A percentile compares a stretch with the other conserved stretches of the same genome.
Evolutionary conservation across 2,113 vertebrate genomes (phyloP).

Genomic region (Pedionomus torquatus): DNA sequence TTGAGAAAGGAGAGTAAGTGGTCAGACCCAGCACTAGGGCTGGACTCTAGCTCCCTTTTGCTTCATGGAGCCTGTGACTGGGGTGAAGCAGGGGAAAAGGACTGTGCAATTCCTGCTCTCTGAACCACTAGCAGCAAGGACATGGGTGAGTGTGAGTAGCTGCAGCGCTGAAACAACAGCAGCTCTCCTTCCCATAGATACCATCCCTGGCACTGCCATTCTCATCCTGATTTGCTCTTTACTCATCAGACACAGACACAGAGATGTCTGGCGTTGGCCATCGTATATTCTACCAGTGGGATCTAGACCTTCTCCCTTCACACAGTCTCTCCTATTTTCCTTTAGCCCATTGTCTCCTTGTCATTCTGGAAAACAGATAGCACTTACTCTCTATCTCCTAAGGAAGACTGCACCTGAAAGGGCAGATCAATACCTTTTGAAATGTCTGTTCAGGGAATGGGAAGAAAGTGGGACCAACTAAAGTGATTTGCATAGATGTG

Average conservation of each 20-base stretch:
- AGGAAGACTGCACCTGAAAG: not conserved
- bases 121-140: not conserved
- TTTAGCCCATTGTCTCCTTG: not conserved
- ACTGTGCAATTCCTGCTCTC: not conserved
- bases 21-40: not conserved
- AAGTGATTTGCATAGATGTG: not conserved
- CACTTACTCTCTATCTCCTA: not conserved
- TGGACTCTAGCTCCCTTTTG: not conserved
- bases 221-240: not conserved
- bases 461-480: not conserved
- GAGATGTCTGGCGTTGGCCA: not conserved
- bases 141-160: fast-evolving
- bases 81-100: not conserved
- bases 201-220: not conserved
- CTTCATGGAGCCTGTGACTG: not conserved
- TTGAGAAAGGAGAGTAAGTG: not conserved
- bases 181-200: not conserved
- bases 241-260: not conserved
- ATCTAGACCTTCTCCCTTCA: not conserved
- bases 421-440: not conserved
- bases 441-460: not conserved
- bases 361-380: not conserved
- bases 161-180: not conserved
- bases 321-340: not conserved
- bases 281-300: not conserved